A percentile compares a stretch with the other conserved stretches of the same genome.
These are phyloP conservation scores for Mirza zaza DNA, from an alignment of 2,113 vertebrate genomes.

Conservation along the genomic window DNA sequence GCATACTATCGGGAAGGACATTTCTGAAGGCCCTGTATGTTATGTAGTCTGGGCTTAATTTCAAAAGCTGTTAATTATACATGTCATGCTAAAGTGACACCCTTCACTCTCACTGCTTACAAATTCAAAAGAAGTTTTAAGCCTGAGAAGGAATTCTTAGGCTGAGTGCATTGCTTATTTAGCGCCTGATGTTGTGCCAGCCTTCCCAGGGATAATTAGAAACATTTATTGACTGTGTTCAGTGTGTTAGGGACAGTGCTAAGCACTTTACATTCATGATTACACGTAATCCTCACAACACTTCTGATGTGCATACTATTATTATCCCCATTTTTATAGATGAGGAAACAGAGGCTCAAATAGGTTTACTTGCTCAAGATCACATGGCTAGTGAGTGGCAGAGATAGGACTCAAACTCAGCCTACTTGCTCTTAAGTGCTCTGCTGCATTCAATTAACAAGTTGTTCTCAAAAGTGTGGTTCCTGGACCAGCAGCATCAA, in stretches of 20 bases:
- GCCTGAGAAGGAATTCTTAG: background rate
- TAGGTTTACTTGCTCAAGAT: background rate
- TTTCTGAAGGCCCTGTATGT: background rate
- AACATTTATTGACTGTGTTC: background rate
- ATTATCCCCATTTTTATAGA: background rate
- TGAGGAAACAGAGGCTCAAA: background rate
- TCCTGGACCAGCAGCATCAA: background rate
- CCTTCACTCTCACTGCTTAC: background rate
- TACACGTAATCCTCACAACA: background rate
- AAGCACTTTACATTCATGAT: background rate
- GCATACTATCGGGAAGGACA: background rate
- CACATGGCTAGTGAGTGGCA: background rate
- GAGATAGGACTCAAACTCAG: background rate
- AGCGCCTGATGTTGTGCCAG: background rate
- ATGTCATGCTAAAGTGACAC: background rate
- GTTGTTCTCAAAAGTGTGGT: background rate
- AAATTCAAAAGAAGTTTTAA: background rate
- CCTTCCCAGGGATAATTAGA: background rate
- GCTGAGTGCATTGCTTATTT: background rate
- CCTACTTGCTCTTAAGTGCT: background rate
- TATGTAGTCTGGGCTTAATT: slow-evolving; percentile 47
- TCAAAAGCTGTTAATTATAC: slow-evolving; percentile 39
- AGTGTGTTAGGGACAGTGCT: background rate
- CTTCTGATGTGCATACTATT: background rate
- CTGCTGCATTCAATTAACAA: background rate